phyloP scores from a whole-genome alignment of 1,140 invertebrate genomes.

The Trigoniulus corallinus region DNA sequence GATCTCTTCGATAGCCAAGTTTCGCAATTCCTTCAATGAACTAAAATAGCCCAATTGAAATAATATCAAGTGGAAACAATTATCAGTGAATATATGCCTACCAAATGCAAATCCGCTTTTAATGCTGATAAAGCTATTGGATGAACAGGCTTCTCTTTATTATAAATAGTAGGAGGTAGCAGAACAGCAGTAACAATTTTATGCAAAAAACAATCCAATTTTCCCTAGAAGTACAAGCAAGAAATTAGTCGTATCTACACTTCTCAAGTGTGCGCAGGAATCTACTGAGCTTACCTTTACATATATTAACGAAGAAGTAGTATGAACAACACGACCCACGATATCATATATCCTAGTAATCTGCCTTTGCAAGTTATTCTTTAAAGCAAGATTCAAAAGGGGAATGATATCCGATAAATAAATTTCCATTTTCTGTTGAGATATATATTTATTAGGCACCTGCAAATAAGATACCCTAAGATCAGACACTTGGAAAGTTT shows the following conservation, averaged over 20 bases:
- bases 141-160: neutral
- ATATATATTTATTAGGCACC: too few species aligned
- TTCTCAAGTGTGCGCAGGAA: too few species aligned
- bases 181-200: neutral
- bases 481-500: too few species aligned
- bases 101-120: neutral
- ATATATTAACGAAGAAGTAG: neutral
- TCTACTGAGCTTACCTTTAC: neutral
- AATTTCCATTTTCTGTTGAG: too few species aligned
- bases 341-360: neutral
- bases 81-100: neutral
- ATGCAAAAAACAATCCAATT: neutral
- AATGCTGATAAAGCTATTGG: neutral
- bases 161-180: neutral
- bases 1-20: neutral
- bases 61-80: neutral
- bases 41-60: neutral
- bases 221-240: neutral
- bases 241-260: too few species aligned
- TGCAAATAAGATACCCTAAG: too few species aligned
- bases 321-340: neutral
- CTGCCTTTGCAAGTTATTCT: too few species aligned
- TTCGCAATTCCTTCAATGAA: neutral
- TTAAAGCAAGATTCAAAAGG: too few species aligned
- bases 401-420: too few species aligned